Conservation (phyloP, 1,140 invertebrate genomes). For the Eurosta solidaginis region DNA sequence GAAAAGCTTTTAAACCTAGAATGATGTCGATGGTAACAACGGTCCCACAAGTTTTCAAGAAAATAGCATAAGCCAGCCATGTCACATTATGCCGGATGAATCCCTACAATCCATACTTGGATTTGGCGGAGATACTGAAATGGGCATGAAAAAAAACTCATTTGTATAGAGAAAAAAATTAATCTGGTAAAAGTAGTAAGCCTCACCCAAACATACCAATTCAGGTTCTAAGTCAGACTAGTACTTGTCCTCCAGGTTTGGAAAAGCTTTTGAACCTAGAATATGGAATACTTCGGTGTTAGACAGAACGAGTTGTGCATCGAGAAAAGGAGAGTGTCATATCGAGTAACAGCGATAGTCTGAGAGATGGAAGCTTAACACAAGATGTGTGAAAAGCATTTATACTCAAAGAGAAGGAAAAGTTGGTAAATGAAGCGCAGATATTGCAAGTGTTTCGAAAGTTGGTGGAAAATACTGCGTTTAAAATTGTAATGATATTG, state of each 20-base stretch:
- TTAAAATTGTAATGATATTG: too few species aligned
- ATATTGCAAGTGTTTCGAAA: constrained; percentile 39
- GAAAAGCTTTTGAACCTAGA: constrained; percentile 28
- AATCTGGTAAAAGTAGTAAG: too few species aligned
- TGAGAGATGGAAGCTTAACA: not conserved
- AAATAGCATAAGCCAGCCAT: not conserved
- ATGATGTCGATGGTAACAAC: constrained; percentile 49
- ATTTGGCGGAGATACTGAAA: not conserved
- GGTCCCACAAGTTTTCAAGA: constrained; percentile 51
- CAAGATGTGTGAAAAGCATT: not conserved
- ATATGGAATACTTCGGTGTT: not conserved
- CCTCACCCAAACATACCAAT: not conserved
- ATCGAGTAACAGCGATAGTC: not conserved
- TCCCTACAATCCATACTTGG: not conserved
- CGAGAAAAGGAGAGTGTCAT: not conserved
- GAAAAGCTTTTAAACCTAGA: constrained; percentile 28
- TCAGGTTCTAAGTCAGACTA: not conserved
- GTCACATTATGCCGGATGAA: not conserved
- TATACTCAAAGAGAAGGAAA: constrained; percentile 16
- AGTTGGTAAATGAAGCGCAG: not conserved
- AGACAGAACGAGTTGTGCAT: not conserved
- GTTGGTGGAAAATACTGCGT: constrained; percentile 39
- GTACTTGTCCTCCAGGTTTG: constrained; percentile 1
- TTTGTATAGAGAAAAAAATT: not conserved
- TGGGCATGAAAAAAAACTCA: not conserved